Evolutionary conservation across 2,797 vertebrate genomes (phyloP).

Genomic region (Synanceia verrucosa): DNA sequence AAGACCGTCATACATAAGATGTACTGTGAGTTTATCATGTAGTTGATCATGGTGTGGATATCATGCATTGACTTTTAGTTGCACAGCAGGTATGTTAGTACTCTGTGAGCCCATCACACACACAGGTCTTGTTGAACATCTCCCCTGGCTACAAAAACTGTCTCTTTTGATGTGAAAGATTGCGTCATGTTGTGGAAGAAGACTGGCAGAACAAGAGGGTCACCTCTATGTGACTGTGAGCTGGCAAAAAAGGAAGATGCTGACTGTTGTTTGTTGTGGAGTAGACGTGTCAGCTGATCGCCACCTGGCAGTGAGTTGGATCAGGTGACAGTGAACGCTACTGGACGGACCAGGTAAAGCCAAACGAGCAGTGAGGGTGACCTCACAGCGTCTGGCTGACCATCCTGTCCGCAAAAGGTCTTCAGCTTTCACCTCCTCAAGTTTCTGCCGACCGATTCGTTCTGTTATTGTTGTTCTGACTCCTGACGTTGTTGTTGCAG

Average conservation of each 20-base stretch:
- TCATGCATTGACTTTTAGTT: background rate
- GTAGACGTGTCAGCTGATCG: constrained; percentile 36
- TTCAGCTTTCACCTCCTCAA: constrained; percentile 15
- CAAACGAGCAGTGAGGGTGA: constrained; percentile 16
- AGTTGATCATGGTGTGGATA: background rate
- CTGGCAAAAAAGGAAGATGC: background rate
- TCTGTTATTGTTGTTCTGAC: background rate
- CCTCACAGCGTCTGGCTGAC: constrained; percentile 6
- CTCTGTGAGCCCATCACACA: too few relatives aligned
- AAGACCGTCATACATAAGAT: background rate
- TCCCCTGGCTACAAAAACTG: too few relatives aligned
- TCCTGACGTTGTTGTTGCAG: background rate
- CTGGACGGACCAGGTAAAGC: constrained; percentile 6
- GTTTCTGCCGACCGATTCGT: background rate
- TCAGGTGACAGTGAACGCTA: constrained; percentile 18
- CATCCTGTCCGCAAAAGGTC: background rate
- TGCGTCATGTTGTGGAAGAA: too few relatives aligned
- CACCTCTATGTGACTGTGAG: background rate
- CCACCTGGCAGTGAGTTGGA: constrained; percentile 12
- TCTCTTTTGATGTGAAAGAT: too few relatives aligned
- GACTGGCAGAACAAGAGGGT: constrained; percentile 6
- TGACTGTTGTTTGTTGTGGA: constrained; percentile 27
- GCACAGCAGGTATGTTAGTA: too few relatives aligned
- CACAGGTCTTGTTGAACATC: too few relatives aligned
- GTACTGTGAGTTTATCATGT: background rate